Evolutionary conservation across 2,888 invertebrate genomes (phyloP), one percentile per base, ranked within the genome.

Genomic region (Liopterus haemorrhoidalis): DNA sequence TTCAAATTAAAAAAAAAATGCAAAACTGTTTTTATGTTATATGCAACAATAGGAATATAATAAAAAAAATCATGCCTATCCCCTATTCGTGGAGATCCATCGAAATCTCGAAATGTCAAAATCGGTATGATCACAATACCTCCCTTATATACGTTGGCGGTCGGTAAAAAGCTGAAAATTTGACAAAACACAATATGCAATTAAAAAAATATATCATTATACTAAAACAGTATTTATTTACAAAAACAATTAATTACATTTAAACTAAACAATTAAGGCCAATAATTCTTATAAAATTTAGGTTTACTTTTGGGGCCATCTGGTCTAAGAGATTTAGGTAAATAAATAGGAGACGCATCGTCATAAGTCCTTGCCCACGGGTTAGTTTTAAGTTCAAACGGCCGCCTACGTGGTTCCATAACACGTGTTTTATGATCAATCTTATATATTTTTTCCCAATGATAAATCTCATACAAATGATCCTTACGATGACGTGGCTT

Each of bases 371-470:
- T 74, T n/a, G 70, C 65, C 57, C 66, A 78, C 2, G 81, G 79
- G 63, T 81, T 76, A 14, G 73, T 63, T n/a, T 67, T 68, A 43
- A 78, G 65, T 64, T 88, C 83, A 64, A 85, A 90, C 57, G 80
- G 82, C 36, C 85, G 73, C 40, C 76, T 70, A 55, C 73, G 81
- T 5, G 81, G 71, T 38, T 89, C 88, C 66, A 81, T 64, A 35
- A 76, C 74, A 49, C 85, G 71, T 0, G 81, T 84, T 8, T 84
- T 74, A 57, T 79, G 69, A 59, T 81, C 69, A 14, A 84, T 78
- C 64, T 87, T 83, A 63, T 88, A 92, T 50, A 92, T 83, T 52
- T 76, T 76, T 61, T 91, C 88, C 91, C 91, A 93, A 44, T 78
- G 64, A 58, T 84, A 83, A 22, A 81, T 70, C 70, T 91, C 89